phyloP scores from a whole-genome alignment of 2,113 vertebrate genomes.

The Ictalurus furcatus region DNA sequence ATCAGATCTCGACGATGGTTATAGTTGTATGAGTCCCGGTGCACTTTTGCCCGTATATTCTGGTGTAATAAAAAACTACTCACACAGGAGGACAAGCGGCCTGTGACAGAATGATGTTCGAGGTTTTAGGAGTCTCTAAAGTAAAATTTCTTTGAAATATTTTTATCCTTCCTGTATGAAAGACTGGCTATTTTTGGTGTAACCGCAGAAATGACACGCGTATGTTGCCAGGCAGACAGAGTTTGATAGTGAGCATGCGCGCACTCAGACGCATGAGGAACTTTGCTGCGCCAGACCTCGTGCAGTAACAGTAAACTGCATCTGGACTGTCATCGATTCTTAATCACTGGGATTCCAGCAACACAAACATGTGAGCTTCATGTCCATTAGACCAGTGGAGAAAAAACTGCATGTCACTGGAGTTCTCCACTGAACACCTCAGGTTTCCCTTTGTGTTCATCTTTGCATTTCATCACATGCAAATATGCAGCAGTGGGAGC shows the following conservation, averaged over 20 bases:
- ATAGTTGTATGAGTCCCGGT: constrained; percentile 30
- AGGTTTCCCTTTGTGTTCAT: constrained; percentile 70
- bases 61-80: not conserved
- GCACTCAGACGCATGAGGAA: constrained; percentile 60
- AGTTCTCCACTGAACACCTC: constrained; percentile 55
- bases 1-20: constrained; percentile 9
- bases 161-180: constrained; percentile 17
- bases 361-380: constrained; percentile 77
- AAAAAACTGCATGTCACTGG: constrained; percentile 71
- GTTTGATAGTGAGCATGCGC: constrained; percentile 65
- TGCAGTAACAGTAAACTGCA: constrained; percentile 75
- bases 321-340: constrained; percentile 83
- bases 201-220: not conserved
- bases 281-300: constrained; percentile 38
- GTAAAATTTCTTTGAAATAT: constrained; percentile 10
- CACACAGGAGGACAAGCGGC: constrained; percentile 12
- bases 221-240: constrained; percentile 39
- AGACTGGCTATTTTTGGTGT: constrained; percentile 21
- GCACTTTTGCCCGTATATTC: constrained; percentile 33
- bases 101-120: constrained; percentile 2
- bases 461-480: constrained; percentile 75
- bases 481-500: constrained; percentile 66
- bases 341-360: constrained; percentile 87
- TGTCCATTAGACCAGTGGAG: constrained; percentile 81
- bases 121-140: constrained; percentile 13